These are phyloP conservation scores for Pseudochirops corinnae DNA, from an alignment of 2,797 vertebrate species.

Conservation along the genomic window DNA sequence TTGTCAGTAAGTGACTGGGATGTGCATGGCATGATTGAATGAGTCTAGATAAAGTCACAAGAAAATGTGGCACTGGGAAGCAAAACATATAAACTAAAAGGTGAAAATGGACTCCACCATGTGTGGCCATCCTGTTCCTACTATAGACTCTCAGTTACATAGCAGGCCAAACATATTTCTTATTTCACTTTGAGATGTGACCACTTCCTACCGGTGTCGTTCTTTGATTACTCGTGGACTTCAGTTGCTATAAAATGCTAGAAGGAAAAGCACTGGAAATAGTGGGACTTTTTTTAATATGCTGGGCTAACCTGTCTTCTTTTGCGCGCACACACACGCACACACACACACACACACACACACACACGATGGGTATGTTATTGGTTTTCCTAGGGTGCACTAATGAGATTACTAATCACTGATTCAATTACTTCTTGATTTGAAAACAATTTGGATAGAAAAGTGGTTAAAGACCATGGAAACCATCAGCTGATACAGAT, in stretches of 20 bases:
- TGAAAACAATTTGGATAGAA: slow-evolving; percentile 59
- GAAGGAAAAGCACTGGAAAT: slow-evolving; percentile 17
- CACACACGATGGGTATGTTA: background rate
- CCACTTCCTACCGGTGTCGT: slow-evolving; percentile 14
- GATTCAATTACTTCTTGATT: slow-evolving; percentile 4
- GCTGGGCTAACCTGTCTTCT: background rate
- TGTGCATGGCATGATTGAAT: slow-evolving; percentile 83
- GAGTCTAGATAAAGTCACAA: slow-evolving; percentile 85
- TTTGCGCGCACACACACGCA: too few relatives aligned
- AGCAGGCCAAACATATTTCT: slow-evolving; percentile 50
- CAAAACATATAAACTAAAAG: slow-evolving; percentile 79
- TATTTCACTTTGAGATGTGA: slow-evolving; percentile 53
- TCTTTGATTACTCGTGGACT: background rate
- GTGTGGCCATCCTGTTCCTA: slow-evolving; percentile 80
- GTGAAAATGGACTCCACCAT: slow-evolving; percentile 75
- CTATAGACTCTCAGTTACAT: slow-evolving; percentile 2
- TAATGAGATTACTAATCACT: slow-evolving; percentile 16
- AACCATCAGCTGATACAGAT: background rate
- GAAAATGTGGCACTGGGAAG: slow-evolving; percentile 81
- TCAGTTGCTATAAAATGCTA: background rate
- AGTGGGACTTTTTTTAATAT: background rate
- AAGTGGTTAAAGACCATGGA: accelerated
- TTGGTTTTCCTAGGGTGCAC: slow-evolving; percentile 4
- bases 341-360: too few relatives aligned
- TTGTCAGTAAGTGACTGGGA: slow-evolving; percentile 86